These are phyloP conservation scores for Augiades crinisus DNA, from an alignment of 2,888 invertebrate species.

Conservation along the genomic window DNA sequence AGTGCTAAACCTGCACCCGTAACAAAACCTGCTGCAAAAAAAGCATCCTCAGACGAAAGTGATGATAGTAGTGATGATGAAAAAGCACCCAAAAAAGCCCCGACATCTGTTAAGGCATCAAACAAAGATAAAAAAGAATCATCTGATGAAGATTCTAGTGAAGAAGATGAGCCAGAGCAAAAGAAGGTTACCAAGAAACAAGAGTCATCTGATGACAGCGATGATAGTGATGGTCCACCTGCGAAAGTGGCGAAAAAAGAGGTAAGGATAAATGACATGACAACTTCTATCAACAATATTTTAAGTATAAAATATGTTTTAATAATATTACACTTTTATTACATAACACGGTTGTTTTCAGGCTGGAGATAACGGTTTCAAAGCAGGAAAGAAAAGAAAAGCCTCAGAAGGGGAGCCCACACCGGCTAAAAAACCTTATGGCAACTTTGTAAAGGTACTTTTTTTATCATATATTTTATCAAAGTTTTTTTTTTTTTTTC, in stretches of 20 bases:
- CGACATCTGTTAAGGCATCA: slow-evolving; percentile 33
- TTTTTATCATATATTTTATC: neutral
- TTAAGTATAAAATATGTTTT: neutral
- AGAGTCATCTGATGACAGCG: slow-evolving; percentile 55
- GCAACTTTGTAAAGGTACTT: slow-evolving; percentile 85
- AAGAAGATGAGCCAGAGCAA: slow-evolving; percentile 49
- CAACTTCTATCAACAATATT: too few species aligned
- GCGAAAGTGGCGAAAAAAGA: slow-evolving; percentile 38
- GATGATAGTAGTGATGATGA: slow-evolving; percentile 50
- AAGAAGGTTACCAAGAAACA: slow-evolving; percentile 39
- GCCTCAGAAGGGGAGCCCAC: slow-evolving; percentile 60
- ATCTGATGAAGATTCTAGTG: slow-evolving; percentile 50
- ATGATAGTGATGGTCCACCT: slow-evolving; percentile 47
- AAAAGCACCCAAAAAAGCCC: slow-evolving; percentile 50
- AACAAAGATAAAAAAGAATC: slow-evolving; percentile 39
- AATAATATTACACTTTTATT: neutral
- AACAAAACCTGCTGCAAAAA: slow-evolving; percentile 36
- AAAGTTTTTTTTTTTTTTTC: too few species aligned
- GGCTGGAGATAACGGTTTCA: slow-evolving; percentile 35
- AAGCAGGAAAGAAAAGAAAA: slow-evolving; percentile 67
- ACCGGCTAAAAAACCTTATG: slow-evolving; percentile 82
- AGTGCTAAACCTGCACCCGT: slow-evolving; percentile 40
- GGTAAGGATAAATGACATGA: neutral
- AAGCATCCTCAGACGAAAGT: slow-evolving; percentile 52
- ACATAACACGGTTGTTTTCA: slow-evolving; percentile 32